phyloP scores from a whole-genome alignment of 2,888 invertebrate species.

The Apamea sordens region DNA sequence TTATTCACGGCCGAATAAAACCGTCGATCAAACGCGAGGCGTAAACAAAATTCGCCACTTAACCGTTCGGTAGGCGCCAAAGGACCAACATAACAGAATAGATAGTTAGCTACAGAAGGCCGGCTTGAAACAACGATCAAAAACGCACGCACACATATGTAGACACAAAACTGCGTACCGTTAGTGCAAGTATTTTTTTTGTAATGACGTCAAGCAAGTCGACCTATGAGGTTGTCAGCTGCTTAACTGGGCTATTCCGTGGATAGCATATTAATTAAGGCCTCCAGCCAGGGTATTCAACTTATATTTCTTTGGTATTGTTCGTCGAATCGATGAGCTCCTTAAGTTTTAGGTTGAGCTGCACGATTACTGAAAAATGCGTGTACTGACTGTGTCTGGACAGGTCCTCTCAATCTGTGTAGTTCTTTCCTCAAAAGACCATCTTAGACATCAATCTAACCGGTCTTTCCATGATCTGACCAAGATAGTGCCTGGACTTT shows the following conservation, averaged over 20 bases:
- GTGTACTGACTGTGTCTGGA: no score
- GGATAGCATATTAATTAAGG: not conserved
- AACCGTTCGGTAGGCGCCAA: slow-evolving; percentile 10
- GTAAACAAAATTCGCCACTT: slow-evolving; percentile 57
- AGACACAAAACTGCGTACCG: not conserved
- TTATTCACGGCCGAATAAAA: slow-evolving; percentile 52
- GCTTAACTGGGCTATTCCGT: not conserved
- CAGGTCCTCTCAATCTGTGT: no score
- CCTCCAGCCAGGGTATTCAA: not conserved
- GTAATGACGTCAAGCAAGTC: not conserved
- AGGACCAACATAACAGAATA: slow-evolving; percentile 8
- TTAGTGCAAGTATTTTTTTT: not conserved
- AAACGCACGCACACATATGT: no score
- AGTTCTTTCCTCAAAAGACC: no score
- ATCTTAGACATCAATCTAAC: no score
- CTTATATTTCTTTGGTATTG: not conserved
- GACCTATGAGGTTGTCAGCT: not conserved
- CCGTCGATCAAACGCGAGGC: slow-evolving; percentile 35
- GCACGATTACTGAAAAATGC: no score
- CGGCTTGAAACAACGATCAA: not conserved
- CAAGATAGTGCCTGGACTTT: no score
- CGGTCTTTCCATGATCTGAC: no score
- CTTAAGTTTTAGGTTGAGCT: no score
- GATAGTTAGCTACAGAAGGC: not conserved
- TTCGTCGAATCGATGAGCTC: no score